phyloP scores from a whole-genome alignment of 2,113 vertebrate species.

The Tragelaphus strepsiceros region DNA sequence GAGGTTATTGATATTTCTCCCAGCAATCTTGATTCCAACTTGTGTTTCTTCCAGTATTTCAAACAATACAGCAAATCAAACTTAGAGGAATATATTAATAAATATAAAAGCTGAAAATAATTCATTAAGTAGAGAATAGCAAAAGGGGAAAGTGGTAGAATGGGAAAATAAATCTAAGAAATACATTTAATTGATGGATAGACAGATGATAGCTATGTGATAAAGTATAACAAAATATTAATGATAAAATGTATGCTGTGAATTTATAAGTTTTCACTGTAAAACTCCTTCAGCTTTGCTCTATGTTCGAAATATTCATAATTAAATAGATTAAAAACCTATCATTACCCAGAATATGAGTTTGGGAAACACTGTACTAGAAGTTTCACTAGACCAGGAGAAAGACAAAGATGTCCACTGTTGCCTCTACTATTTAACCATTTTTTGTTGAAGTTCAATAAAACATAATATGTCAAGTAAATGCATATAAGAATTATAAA shows the following conservation, averaged over 20 bases:
- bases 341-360: neutral
- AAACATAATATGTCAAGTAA: neutral
- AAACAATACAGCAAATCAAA: neutral
- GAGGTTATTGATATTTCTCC: too few relatives aligned
- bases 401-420: neutral
- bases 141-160: neutral
- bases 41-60: too few relatives aligned
- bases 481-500: neutral
- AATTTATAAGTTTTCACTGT: neutral
- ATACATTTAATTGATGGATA: neutral
- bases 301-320: neutral
- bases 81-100: neutral
- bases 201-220: neutral
- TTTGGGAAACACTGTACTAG: slow-evolving; percentile 1
- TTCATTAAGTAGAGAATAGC: neutral
- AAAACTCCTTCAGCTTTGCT: neutral
- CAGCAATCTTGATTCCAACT: too few relatives aligned
- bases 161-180: neutral
- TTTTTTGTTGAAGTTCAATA: slow-evolving; percentile 4
- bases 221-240: neutral
- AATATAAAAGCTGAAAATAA: neutral
- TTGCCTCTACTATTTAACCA: neutral
- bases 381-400: slow-evolving; percentile 13
- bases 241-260: neutral
- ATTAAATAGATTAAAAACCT: slow-evolving; percentile 27